phyloP scores from a whole-genome alignment of 2,113 vertebrate genomes.

The Limanda limanda region DNA sequence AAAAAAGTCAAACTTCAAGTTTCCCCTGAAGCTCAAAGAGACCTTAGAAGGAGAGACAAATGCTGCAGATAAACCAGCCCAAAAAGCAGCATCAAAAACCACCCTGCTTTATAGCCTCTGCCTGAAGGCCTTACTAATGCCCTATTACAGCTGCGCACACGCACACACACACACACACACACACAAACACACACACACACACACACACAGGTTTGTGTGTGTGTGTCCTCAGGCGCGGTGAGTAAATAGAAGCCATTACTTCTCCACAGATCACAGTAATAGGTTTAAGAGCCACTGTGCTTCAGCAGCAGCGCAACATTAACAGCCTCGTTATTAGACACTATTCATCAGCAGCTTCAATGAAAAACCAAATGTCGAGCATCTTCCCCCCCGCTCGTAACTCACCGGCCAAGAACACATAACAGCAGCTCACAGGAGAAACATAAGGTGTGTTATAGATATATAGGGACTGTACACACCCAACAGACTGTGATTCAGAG shows the following conservation, averaged over 20 bases:
- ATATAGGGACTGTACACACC: conserved; percentile 26
- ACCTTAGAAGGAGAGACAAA: conserved; percentile 16
- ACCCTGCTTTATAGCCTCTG: conserved; percentile 17
- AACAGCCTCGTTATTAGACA: conserved; percentile 46
- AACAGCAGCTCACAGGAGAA: conserved; percentile 40
- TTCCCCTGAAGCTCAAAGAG: not conserved
- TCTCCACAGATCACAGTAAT: conserved; percentile 58
- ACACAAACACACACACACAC: no score
- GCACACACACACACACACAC: not conserved
- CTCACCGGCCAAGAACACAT: conserved; percentile 39
- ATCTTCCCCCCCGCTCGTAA: conserved; percentile 46
- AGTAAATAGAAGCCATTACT: conserved; percentile 73
- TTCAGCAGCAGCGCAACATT: conserved; percentile 40
- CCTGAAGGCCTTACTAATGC: conserved; percentile 16
- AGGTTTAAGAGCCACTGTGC: conserved; percentile 58
- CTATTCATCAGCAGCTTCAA: conserved; percentile 72
- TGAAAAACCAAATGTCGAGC: conserved; percentile 67
- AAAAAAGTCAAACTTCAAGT: not conserved
- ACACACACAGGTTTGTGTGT: not conserved
- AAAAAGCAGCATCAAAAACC: conserved; percentile 13
- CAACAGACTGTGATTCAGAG: not conserved
- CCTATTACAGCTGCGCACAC: conserved; percentile 3
- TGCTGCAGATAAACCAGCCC: conserved; percentile 9
- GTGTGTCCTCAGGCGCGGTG: conserved; percentile 39
- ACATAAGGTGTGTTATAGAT: conserved; percentile 27